Evolutionary conservation across 2,888 invertebrate genomes (phyloP), one percentile per base, ranked within the genome.

Genomic region (Caenorhabditis zanzibari): DNA sequence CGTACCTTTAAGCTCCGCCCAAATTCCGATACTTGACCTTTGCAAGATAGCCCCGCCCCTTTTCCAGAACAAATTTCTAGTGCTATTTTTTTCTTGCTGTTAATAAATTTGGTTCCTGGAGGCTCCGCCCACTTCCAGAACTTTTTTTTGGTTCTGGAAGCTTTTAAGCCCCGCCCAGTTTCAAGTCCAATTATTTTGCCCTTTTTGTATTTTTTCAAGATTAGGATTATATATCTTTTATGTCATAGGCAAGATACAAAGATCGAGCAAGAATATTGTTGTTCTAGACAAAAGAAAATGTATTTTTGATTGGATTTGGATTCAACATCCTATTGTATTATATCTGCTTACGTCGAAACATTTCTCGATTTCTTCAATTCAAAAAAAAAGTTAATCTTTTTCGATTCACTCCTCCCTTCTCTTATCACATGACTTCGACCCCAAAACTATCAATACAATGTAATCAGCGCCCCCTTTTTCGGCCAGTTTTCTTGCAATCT

Each of bases 351-450:
- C 22, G 14, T 19, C 26, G 1, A 69, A 38, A 54, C 59, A 44
- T 54, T 59, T 28, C 19, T 52, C 24, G 22, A n/a, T 26, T 54
- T 54, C 54, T 54, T 12, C n/a, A n/a, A n/a, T 54, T 47, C 38
- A 22, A 59, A 59, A 38, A 59, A 59, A n/a, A n/a, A 61, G 61
- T 54, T 72, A 47, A 58, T 61, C 59, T 49, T 44, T 26, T 38
- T 38, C 38, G 14, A 19, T 5, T 58, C 38, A 2, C 59, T 19
- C 44, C 44, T n/a, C 44, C 44, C 16, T 32, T 56, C 52, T 52
- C 68, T 71, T 71, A 71, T 71, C 69, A 71, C 69, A 71, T 61
- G 59, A 72, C 64, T 24, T 3, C 64, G 44, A 63, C 41, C 69
- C 59, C 68, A 63, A 47, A 47, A 6, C 38, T 12, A 38, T 2